A percentile compares a stretch with the other conserved stretches of the same genome.
phyloP scores from a whole-genome alignment of 1,140 invertebrate genomes.

The Ectropis grisescens region DNA sequence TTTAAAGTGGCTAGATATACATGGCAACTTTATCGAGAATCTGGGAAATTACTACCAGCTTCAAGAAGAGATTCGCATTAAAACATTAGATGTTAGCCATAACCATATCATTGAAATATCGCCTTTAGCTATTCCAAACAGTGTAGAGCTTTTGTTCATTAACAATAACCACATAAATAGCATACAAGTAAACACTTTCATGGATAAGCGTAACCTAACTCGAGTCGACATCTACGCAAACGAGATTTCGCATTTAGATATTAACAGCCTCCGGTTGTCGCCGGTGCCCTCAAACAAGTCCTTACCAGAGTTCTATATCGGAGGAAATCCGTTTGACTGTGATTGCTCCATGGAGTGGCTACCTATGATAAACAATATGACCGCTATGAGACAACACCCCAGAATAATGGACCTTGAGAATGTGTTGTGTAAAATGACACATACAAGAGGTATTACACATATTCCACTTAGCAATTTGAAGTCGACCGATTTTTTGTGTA shows the following conservation, averaged over 20 bases:
- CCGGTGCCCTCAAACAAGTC: constrained; percentile 77
- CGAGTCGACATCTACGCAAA: constrained; percentile 92
- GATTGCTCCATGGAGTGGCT: constrained; percentile 95
- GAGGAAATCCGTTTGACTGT: constrained; percentile 91
- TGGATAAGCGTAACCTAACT: constrained; percentile 85
- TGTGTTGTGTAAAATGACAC: constrained; percentile 86
- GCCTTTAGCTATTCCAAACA: constrained; percentile 86
- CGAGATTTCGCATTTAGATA: constrained; percentile 84
- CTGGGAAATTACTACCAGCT: constrained; percentile 88
- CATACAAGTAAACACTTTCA: constrained; percentile 88
- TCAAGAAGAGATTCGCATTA: constrained; percentile 81
- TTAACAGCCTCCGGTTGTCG: constrained; percentile 82
- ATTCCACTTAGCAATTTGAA: constrained; percentile 75
- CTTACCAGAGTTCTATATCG: constrained; percentile 89
- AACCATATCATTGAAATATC: constrained; percentile 87
- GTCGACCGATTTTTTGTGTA: constrained; percentile 88
- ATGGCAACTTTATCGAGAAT: constrained; percentile 87
- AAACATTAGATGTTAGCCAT: constrained; percentile 88
- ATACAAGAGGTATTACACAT: constrained; percentile 77
- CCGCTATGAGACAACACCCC: constrained; percentile 83
- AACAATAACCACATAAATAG: constrained; percentile 89
- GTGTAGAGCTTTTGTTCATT: constrained; percentile 88
- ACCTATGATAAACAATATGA: constrained; percentile 88
- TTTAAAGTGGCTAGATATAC: constrained; percentile 92
- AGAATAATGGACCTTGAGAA: constrained; percentile 89